Evolutionary conservation across 2,888 invertebrate species (phyloP).

Genomic region (Helleia helle): DNA sequence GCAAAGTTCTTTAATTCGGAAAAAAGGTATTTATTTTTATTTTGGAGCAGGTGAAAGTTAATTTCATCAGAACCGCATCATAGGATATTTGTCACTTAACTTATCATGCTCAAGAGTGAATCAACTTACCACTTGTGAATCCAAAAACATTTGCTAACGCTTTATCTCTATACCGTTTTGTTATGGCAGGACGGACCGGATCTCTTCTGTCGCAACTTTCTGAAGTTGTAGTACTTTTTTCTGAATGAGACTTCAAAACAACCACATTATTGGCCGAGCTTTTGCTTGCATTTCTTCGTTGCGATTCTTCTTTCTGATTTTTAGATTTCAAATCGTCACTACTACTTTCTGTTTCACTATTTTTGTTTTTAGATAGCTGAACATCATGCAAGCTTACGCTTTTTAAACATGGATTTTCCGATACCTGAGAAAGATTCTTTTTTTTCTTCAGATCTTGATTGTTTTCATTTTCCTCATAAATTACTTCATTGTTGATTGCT

Average conservation of each 20-base stretch:
- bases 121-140: constrained; percentile 5
- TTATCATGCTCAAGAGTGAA: neutral
- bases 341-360: neutral
- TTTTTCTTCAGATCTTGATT: neutral
- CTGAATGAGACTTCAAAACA: constrained; percentile 37
- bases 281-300: neutral
- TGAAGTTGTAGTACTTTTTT: constrained; percentile 22
- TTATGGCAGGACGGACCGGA: constrained; percentile 7
- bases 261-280: constrained; percentile 25
- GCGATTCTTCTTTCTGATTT: neutral
- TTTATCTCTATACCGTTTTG: constrained; percentile 1
- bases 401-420: constrained; percentile 9
- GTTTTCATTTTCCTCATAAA: neutral
- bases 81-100: too few relatives aligned
- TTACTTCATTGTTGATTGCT: neutral
- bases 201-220: constrained; percentile 15
- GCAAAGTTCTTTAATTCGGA: too few relatives aligned
- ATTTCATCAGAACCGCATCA: too few relatives aligned
- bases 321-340: neutral
- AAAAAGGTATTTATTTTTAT: too few relatives aligned
- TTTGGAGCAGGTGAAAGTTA: too few relatives aligned
- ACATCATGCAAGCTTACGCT: constrained; percentile 12
- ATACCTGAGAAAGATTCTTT: neutral
- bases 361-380: neutral
- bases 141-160: constrained; percentile 6